These are phyloP conservation scores for Todiramphus saurophagus DNA, from an alignment of 2,113 vertebrate species.

Conservation along the genomic window DNA sequence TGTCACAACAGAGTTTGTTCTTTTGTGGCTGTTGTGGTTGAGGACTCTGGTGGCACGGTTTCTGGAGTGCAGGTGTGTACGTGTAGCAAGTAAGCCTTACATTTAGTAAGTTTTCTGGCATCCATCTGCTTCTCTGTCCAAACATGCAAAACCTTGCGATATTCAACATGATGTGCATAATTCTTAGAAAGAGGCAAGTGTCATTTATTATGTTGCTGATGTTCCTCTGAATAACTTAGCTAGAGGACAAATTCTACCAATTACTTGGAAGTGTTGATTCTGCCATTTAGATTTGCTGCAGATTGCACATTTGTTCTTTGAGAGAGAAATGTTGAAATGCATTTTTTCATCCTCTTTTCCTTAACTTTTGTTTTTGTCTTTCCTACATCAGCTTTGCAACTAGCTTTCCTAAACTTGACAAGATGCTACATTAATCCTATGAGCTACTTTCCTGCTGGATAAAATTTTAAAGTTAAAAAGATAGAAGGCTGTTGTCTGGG, in stretches of 20 bases:
- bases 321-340: constrained; percentile 15
- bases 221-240: not conserved
- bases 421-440: not conserved
- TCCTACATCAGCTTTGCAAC: not conserved
- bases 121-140: not conserved
- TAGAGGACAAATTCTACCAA: not conserved
- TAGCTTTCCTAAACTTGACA: not conserved
- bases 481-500: not conserved
- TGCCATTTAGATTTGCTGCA: constrained; percentile 18
- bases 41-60: not conserved
- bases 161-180: not conserved
- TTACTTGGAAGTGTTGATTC: not conserved
- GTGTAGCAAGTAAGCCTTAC: not conserved
- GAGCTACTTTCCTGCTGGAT: constrained; percentile 19
- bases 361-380: constrained; percentile 13
- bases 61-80: constrained; percentile 21
- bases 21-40: constrained; percentile 9
- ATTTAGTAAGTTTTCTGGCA: not conserved
- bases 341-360: not conserved
- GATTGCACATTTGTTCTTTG: not conserved
- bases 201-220: not conserved
- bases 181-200: not conserved
- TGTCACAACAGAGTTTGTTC: not conserved
- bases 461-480: constrained; percentile 25
- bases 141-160: not conserved